Conservation (phyloP, 1,140 invertebrate genomes). For the Ceratosolen fusciceps region DNA sequence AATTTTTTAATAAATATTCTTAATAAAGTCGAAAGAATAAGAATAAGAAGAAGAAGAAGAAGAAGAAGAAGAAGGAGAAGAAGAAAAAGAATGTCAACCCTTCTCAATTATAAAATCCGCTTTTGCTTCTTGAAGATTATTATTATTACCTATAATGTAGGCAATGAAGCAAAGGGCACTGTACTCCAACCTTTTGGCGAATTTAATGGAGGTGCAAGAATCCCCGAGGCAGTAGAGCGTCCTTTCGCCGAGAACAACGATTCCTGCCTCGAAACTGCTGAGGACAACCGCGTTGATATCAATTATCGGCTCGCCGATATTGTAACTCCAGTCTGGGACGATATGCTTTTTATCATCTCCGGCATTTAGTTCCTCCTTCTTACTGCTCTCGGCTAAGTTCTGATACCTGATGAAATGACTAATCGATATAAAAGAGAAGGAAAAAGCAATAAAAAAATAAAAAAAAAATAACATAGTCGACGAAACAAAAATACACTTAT, state of each 20-base stretch:
- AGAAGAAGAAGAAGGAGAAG: no score
- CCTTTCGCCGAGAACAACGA: constrained; percentile 81
- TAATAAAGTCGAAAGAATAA: no score
- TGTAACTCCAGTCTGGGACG: constrained; percentile 82
- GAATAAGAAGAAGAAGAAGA: no score
- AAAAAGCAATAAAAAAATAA: no score
- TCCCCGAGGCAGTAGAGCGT: constrained; percentile 85
- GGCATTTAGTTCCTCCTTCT: constrained; percentile 66
- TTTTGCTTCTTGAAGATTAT: no score
- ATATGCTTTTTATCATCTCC: constrained; percentile 71
- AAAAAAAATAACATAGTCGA: no score
- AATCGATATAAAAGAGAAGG: no score
- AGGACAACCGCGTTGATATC: constrained; percentile 76
- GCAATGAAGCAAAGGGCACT: constrained; percentile 80
- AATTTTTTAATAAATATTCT: no score
- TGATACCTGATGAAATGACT: no score
- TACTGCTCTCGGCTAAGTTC: constrained; percentile 74
- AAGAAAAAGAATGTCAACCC: no score
- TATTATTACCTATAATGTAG: constrained; percentile 78
- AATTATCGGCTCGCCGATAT: constrained; percentile 82
- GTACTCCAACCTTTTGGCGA: constrained; percentile 87
- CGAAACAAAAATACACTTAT: no score
- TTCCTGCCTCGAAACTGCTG: constrained; percentile 71
- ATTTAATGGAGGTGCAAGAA: constrained; percentile 78
- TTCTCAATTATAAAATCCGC: no score